Conservation (phyloP, 2,888 invertebrate genomes). For the Ellobium chinense region DNA sequence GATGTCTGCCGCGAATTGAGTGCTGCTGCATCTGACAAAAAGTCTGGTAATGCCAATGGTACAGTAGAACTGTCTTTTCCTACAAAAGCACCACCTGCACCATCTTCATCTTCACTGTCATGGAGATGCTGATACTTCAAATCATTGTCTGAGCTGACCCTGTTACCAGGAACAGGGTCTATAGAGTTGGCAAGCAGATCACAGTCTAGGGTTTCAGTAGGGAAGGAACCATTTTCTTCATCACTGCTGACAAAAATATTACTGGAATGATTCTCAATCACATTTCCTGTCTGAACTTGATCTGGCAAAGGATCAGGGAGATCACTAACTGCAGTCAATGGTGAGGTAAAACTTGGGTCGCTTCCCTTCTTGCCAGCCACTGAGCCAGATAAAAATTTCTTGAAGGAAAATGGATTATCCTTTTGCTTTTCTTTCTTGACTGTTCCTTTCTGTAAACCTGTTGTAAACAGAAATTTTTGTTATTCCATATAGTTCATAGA, state of each 20-base stretch:
- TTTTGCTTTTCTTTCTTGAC: slow-evolving; percentile 62
- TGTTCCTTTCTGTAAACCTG: background rate
- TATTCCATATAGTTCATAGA: background rate
- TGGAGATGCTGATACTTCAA: background rate
- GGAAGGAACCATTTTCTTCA: slow-evolving; percentile 4
- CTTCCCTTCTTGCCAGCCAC: slow-evolving; percentile 13
- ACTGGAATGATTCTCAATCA: background rate
- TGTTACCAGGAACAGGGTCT: background rate
- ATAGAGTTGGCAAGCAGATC: background rate
- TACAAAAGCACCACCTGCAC: background rate
- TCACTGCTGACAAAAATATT: background rate
- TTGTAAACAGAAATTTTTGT: too few species aligned
- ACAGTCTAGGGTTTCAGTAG: background rate
- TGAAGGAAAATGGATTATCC: slow-evolving; percentile 78
- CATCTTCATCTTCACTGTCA: slow-evolving; percentile 16
- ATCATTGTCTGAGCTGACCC: background rate
- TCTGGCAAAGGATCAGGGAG: background rate
- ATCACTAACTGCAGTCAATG: slow-evolving; percentile 3
- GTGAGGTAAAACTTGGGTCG: background rate
- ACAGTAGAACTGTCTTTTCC: background rate
- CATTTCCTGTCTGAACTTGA: background rate
- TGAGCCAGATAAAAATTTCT: slow-evolving; percentile 68
- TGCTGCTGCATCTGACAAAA: slow-evolving; percentile 37
- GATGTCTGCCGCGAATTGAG: background rate
- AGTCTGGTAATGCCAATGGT: slow-evolving; percentile 38